Percentiles rank a stretch among this genome's conserved stretches.
phyloP scores from a whole-genome alignment of 2,113 vertebrate genomes.

The Ophiodon elongatus region DNA sequence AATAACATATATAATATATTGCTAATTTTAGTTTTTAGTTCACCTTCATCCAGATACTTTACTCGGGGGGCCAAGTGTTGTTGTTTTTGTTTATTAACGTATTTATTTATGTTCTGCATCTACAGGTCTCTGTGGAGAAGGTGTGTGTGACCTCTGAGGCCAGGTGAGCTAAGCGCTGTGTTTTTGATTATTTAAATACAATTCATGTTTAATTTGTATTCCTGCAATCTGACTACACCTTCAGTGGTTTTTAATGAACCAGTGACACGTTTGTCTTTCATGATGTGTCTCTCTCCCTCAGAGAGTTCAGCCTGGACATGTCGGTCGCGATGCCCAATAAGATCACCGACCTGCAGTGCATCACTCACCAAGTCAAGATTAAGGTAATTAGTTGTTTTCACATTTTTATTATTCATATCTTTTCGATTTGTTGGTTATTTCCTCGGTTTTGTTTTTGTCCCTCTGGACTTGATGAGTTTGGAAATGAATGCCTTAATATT shows the following conservation, averaged over 20 bases:
- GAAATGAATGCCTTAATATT: too few relatives aligned
- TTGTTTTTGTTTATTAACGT: background rate
- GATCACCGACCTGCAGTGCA: slow-evolving; percentile 81
- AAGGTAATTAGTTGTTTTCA: slow-evolving; percentile 79
- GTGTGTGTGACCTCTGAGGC: slow-evolving; percentile 82
- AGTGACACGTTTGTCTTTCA: background rate
- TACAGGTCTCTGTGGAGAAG: slow-evolving; percentile 84
- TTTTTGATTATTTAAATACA: background rate
- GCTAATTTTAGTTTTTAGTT: too few relatives aligned
- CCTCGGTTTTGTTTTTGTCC: too few relatives aligned
- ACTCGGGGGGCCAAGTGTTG: background rate
- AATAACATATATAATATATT: too few relatives aligned
- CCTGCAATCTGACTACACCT: background rate
- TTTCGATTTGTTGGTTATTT: background rate
- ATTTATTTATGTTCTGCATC: background rate
- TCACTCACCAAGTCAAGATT: slow-evolving; percentile 84
- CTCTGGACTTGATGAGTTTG: too few relatives aligned
- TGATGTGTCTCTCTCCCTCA: slow-evolving; percentile 30
- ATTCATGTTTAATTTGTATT: too few relatives aligned
- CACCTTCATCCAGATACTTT: too few relatives aligned
- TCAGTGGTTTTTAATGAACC: too few relatives aligned
- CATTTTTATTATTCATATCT: background rate
- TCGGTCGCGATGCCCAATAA: slow-evolving; percentile 87
- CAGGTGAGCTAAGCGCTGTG: slow-evolving; percentile 79
- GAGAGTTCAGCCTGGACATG: slow-evolving; percentile 85